A percentile compares a stretch with the other conserved stretches of the same genome.
phyloP scores from a whole-genome alignment of 1,140 invertebrate genomes.

The Uloborus diversus region DNA sequence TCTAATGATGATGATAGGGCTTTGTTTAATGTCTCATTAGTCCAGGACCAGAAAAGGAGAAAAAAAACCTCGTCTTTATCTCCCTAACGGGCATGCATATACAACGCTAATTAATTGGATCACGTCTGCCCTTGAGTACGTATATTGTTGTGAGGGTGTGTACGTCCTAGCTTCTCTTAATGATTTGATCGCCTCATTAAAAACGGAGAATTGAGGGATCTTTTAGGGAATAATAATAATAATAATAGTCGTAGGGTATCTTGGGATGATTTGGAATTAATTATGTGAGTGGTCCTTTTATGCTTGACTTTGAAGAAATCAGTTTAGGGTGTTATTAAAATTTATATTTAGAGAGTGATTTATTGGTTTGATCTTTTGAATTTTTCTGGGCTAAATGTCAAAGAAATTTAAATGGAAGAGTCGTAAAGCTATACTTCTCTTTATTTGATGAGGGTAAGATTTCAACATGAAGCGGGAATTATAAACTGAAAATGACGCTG shows the following conservation, averaged over 20 bases:
- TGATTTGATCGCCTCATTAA: constrained; percentile 48
- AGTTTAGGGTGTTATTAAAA: background rate
- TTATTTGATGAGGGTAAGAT: background rate
- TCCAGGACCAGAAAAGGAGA: background rate
- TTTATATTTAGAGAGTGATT: background rate
- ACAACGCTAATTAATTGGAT: constrained; percentile 53
- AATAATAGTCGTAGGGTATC: background rate
- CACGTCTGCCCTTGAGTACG: constrained; percentile 14
- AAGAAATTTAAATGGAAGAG: background rate
- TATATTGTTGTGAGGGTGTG: background rate
- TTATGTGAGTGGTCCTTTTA: too few species aligned
- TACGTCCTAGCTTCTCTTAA: background rate
- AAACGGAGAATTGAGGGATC: background rate
- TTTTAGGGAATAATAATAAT: constrained; percentile 25
- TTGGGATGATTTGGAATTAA: constrained; percentile 10
- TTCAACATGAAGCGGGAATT: background rate
- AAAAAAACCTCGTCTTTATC: background rate
- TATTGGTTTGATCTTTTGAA: background rate
- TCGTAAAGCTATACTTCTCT: background rate
- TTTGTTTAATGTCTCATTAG: constrained; percentile 54
- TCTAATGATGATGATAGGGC: constrained; percentile 13
- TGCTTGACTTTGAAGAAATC: too few species aligned
- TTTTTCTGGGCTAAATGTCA: background rate
- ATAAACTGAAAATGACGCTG: background rate
- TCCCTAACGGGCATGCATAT: constrained; percentile 8